Evolutionary conservation across 2,797 vertebrate genomes (phyloP), one percentile per base, ranked within the genome.

Genomic region (Parotocinclus haroldoi): DNA sequence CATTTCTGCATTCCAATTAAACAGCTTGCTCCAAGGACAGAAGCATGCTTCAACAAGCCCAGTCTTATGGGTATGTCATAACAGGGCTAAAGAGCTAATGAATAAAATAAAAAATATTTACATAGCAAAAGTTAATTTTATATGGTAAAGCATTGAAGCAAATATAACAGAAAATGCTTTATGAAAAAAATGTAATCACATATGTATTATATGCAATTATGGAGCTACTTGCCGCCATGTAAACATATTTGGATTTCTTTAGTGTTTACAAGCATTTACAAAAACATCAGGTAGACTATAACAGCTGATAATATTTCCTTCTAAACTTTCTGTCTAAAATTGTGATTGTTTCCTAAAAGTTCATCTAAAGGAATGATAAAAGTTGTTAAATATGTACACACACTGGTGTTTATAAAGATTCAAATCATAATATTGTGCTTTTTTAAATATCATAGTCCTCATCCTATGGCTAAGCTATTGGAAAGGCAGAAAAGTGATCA

Each of bases 21-120:
- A 72, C 36, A 58, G n/a, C n/a, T n/a, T n/a, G n/a, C n/a, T n/a
- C n/a, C 68, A 84, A 78, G 79, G 76, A 82, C 73, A 80, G 78
- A 65, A 75, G 50, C 73, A 66, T 83, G 82, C 80, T 79, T 58
- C 69, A 78, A 80, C 84, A 83, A 80, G 82, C 80, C 69, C 79
- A 69, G 71, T 77, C 74, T 16, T 77, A 74, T 71, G 68, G 61
- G 0, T 70, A 76, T 67, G 2, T 64, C 73, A 72, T 75, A 78
- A 66, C 68, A 27, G 27, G 2, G 27, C 27, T 27, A 27, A 67
- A 72, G 39, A 63, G 71, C 39, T 60, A 73, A 61, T 75, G 66
- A 52, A 58, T 58, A 27, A 27, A 65, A 54, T 61, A 39, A 44
- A 17, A 17, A 52, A 61, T 13, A 27, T 39, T 54, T 37, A 54